Evolutionary conservation across 2,797 vertebrate genomes (phyloP), one percentile per base, ranked within the genome.

Genomic region (Cossypha dichroa): DNA sequence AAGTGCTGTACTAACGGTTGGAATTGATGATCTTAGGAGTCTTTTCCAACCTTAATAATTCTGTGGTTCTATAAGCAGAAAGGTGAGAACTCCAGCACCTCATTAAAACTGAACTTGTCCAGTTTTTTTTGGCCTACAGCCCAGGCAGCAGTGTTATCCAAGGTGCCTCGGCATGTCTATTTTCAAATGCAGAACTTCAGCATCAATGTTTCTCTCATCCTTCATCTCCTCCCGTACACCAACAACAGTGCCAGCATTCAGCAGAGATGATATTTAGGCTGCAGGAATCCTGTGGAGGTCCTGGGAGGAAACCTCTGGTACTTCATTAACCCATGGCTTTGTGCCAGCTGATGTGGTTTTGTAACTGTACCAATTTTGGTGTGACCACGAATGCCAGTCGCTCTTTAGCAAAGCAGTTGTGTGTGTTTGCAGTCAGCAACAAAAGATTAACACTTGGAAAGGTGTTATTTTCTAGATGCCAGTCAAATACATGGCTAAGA

Each of bases 21-120:
- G 58, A 64, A 26, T 51, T 38, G 1, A 72, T 52, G 45, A 33
- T 52, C 29, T 58, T 59, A n/a, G 40, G 52, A 18, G 73, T 36
- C 51, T 59, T 72, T 84, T 77, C 58, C 51, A 72, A 11, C 21
- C 29, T 59, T 40, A 40, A 26, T 10, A 11, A 59, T 64, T 64
- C 45, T 46, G 33, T 66, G 46, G 59, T 52, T 90, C 51, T 77
- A 19, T 19, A 78, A 78, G 40, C 59, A 92, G 74, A 92, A 85
- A 85, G 52, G 46, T 10, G 2, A 86, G 70, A 78, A 72, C 41
- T 90, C 72, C 64, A 83, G 80, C 26, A 93, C 20, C 48, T 89
- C 63, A 94, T 87, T 93, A 85, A 85, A 92, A 87, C 38, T 40
- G 38, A 90, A 72, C 56, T 60, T 56, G 46, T 64, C 55, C 80